A percentile compares a stretch with the other conserved stretches of the same genome.
These are phyloP conservation scores for Eumeta japonica DNA, from an alignment of 1,140 invertebrate genomes.

Conservation along the genomic window DNA sequence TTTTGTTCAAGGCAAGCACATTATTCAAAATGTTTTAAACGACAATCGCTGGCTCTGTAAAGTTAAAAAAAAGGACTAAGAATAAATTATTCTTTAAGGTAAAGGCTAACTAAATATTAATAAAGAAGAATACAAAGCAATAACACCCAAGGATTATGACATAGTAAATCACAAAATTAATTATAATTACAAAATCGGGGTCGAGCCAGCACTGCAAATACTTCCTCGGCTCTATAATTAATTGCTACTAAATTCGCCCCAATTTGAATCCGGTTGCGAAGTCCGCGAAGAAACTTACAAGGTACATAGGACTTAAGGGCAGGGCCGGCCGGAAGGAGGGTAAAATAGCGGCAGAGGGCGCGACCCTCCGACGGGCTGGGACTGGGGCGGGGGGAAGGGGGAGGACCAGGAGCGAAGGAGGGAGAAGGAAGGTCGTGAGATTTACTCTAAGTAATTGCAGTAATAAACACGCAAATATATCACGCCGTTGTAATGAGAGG, in stretches of 20 bases:
- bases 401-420: too few species aligned
- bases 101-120: too few species aligned
- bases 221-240: conserved; percentile 50
- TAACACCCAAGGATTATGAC: too few species aligned
- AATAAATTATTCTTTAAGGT: too few species aligned
- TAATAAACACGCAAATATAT: conserved; percentile 60
- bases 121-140: too few species aligned
- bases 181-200: conserved; percentile 33
- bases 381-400: conserved; percentile 15
- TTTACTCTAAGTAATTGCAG: conserved; percentile 62
- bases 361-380: conserved; percentile 39
- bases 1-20: too few species aligned
- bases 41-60: too few species aligned
- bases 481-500: conserved; percentile 54
- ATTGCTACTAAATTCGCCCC: conserved; percentile 57
- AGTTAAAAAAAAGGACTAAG: too few species aligned
- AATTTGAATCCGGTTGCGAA: conserved; percentile 56
- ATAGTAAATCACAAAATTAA: conserved; percentile 16
- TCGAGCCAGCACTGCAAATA: conserved; percentile 34
- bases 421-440: conserved; percentile 55
- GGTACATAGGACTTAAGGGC: conserved; percentile 58
- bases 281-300: conserved; percentile 55
- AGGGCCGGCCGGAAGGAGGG: conserved; percentile 50
- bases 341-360: conserved; percentile 49
- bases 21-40: too few species aligned